Conservation (phyloP, 2,888 invertebrate species). For the Lagria hirta region DNA sequence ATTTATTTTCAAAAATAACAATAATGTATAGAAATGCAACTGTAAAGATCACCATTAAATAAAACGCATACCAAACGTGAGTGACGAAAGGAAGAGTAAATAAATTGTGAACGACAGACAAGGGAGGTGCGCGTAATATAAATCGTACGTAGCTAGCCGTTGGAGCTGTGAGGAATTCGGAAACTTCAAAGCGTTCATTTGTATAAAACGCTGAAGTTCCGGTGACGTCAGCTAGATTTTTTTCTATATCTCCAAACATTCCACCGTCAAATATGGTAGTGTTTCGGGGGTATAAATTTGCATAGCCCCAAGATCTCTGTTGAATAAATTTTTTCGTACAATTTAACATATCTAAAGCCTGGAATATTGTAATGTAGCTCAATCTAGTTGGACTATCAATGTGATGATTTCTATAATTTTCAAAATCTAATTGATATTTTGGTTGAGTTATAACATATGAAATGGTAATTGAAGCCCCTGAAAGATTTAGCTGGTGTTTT, state of each 20-base stretch:
- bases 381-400: conserved; percentile 3
- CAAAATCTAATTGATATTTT: conserved; percentile 4
- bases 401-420: conserved; percentile 1
- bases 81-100: conserved; percentile 17
- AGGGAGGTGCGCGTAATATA: conserved; percentile 16
- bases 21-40: conserved; percentile 9
- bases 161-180: conserved; percentile 2
- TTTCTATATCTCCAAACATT: conserved; percentile 59
- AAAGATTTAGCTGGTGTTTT: no score
- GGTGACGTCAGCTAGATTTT: conserved; percentile 59
- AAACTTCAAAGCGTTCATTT: conserved; percentile 1
- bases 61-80: conserved; percentile 15
- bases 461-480: conserved; percentile 3
- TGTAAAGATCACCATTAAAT: conserved; percentile 1
- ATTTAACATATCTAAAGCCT: conserved; percentile 8
- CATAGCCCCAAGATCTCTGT: conserved; percentile 6
- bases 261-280: conserved; percentile 44
- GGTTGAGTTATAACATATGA: conserved; percentile 9
- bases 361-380: not conserved
- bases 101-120: conserved; percentile 20
- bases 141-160: conserved; percentile 11
- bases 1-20: conserved; percentile 4
- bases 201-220: conserved; percentile 43
- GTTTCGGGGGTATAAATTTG: not conserved
- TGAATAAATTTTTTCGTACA: conserved; percentile 7